Conservation (phyloP, 1,140 invertebrate species). For the Pseudomyrmex concolor region DNA sequence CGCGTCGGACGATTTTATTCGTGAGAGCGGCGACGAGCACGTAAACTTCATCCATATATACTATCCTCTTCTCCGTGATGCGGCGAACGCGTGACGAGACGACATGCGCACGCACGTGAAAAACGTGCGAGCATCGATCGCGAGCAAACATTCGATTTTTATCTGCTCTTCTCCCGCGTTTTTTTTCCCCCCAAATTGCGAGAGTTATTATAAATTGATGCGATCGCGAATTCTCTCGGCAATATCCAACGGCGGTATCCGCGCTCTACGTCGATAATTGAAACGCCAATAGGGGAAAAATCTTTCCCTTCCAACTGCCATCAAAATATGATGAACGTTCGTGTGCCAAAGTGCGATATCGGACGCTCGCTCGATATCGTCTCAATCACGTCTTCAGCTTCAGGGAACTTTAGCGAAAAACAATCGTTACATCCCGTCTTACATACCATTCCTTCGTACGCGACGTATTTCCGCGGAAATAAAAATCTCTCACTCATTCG, state of each 20-base stretch:
- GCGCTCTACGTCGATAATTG: constrained; percentile 11
- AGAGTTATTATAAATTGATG: constrained; percentile 10
- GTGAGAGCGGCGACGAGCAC: constrained; percentile 3
- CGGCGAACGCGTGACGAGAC: constrained; percentile 12
- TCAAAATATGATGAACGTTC: constrained; percentile 17
- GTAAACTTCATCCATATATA: constrained; percentile 2
- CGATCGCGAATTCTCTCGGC: not conserved
- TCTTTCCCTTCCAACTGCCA: not conserved
- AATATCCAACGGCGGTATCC: not conserved
- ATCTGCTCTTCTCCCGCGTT: not conserved
- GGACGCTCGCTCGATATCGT: not conserved
- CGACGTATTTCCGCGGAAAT: not conserved
- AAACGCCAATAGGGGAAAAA: not conserved
- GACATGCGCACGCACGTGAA: not conserved
- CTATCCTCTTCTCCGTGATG: not conserved
- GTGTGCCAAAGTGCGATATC: not conserved
- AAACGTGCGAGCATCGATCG: not conserved
- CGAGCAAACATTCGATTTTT: not conserved
- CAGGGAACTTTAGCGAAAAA: not conserved
- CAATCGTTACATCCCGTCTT: not conserved
- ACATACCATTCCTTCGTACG: too few species aligned
- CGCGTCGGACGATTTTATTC: constrained; percentile 42
- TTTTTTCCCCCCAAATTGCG: constrained; percentile 5
- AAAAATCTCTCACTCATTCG: not conserved
- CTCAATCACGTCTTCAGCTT: not conserved